Conservation (phyloP, 1,140 invertebrate species). For the Carposina sasakii region DNA sequence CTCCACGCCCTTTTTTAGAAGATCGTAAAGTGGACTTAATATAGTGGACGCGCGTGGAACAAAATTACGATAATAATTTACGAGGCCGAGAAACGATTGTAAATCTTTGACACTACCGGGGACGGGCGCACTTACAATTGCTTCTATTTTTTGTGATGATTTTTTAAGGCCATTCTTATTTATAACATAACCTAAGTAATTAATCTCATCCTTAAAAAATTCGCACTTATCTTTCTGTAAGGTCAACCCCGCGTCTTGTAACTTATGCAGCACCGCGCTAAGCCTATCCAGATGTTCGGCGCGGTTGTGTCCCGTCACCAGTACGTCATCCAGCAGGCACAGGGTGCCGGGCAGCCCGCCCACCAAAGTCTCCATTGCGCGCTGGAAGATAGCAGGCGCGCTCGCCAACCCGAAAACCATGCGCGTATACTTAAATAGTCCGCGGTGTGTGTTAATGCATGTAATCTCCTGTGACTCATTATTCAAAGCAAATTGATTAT, state of each 20-base stretch:
- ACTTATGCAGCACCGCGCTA: background rate
- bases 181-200: background rate
- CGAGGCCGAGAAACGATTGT: background rate
- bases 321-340: background rate
- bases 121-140: background rate
- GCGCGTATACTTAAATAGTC: background rate
- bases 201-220: background rate
- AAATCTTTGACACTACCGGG: background rate
- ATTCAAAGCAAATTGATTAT: background rate
- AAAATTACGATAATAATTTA: slow-evolving; percentile 1
- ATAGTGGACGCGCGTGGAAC: background rate
- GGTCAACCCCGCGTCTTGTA: background rate
- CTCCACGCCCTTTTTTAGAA: background rate
- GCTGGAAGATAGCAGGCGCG: background rate
- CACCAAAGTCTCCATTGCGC: background rate
- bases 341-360: background rate
- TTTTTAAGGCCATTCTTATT: background rate
- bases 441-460: background rate
- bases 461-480: background rate
- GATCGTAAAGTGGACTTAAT: background rate
- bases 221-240: background rate
- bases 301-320: background rate
- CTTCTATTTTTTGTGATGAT: background rate
- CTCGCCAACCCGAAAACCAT: background rate
- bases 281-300: background rate